These are phyloP conservation scores for Lonchura striata DNA, from an alignment of 2,113 vertebrate species.

Conservation along the genomic window DNA sequence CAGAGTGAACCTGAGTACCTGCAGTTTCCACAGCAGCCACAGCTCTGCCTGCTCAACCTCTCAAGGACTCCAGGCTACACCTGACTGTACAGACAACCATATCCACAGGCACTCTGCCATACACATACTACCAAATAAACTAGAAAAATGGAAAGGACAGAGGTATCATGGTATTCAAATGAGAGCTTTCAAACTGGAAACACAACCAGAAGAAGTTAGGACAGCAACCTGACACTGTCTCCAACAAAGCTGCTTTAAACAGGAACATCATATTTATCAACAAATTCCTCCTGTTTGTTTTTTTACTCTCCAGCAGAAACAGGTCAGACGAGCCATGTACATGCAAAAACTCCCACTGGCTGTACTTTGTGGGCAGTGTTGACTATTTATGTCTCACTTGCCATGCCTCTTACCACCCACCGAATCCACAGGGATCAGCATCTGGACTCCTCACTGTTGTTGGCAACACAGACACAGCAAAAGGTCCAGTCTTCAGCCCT, in stretches of 20 bases:
- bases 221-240: not conserved
- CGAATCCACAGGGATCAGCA: not conserved
- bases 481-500: not conserved
- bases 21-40: not conserved
- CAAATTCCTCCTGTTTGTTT: not conserved
- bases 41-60: not conserved
- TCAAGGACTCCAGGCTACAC: not conserved
- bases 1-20: not conserved
- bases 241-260: not conserved
- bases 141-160: not conserved
- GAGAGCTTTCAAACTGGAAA: not conserved
- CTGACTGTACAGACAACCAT: not conserved
- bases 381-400: not conserved
- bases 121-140: not conserved
- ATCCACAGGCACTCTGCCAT: rapidly evolving
- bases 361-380: not conserved
- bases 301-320: not conserved
- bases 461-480: not conserved
- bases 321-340: rapidly evolving
- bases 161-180: not conserved
- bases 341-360: not conserved
- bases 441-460: not conserved
- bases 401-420: not conserved
- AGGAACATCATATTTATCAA: not conserved
- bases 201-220: too few species aligned